Evolutionary conservation across 2,888 invertebrate genomes (phyloP).

Genomic region (Aphidoletes aphidimyza): DNA sequence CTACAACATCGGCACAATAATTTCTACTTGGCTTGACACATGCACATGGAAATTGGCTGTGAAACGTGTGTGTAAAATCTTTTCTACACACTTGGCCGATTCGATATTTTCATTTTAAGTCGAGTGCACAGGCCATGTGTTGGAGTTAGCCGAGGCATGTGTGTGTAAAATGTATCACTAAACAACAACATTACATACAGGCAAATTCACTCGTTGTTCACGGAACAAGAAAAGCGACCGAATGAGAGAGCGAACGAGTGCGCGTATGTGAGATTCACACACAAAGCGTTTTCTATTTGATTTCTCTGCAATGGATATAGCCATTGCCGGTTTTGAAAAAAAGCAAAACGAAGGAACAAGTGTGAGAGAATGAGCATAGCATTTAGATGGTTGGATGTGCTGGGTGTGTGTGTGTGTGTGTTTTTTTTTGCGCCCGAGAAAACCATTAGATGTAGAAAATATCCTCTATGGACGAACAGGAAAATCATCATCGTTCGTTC

Average conservation of each 20-base stretch:
- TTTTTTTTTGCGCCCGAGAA: neutral
- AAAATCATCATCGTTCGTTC: slow-evolving; percentile 54
- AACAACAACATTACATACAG: slow-evolving; percentile 5
- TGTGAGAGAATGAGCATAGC: neutral
- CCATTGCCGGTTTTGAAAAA: neutral
- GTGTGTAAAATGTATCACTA: neutral
- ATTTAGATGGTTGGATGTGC: neutral
- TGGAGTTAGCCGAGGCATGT: neutral
- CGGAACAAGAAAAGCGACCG: no score
- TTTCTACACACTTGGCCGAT: slow-evolving; percentile 48
- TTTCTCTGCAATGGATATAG: slow-evolving; percentile 29
- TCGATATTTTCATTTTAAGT: slow-evolving; percentile 4
- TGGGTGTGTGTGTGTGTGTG: no score
- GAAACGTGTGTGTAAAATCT: slow-evolving; percentile 35
- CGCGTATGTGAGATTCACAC: no score
- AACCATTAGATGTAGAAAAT: slow-evolving; percentile 49
- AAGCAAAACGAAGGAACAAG: neutral
- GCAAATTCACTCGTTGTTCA: neutral
- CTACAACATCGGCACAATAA: neutral
- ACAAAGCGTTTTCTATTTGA: neutral
- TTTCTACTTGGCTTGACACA: slow-evolving; percentile 36
- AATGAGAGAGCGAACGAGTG: no score
- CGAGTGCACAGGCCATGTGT: neutral
- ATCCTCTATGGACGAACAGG: slow-evolving; percentile 20
- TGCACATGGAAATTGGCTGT: neutral